Evolutionary conservation across 2,113 vertebrate genomes (phyloP), one percentile per base, ranked within the genome.

Genomic region (Rana temporaria): DNA sequence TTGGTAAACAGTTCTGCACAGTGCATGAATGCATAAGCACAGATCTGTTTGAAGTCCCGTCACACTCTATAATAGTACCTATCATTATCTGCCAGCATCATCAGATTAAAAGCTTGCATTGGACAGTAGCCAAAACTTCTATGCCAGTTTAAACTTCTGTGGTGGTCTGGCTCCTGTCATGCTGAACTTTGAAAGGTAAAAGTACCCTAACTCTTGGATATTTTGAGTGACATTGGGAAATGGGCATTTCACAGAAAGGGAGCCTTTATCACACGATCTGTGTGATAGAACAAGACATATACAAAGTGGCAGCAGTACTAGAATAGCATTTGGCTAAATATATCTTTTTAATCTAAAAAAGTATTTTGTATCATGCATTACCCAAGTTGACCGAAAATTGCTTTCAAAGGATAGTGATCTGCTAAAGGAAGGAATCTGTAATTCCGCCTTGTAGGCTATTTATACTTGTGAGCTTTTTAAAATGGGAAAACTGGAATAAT

Each of bases 31-130:
- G 76, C 55, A 83, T 76, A 83, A 52, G 71, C 32, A 59, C 22
- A 57, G 22, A 48, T 22, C 63, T 75, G 34, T 82, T 67, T 83
- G 22, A 83, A 56, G 53, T 76, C 30, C 72, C 20, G 72, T 83
- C 53, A 56, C 64, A 30, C 72, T 76, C 53, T 72, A 83, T 82
- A 83, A 76, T 76, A 76, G 64, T 30, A 75, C 63, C 81, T 83
- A 42, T 83, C 63, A 76, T 83, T 83, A 83, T 83, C 72, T 68
- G 71, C 81, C 81, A 83, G 81, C 72, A 83, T 75, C 80, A 66
- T 76, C 30, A 60, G 72, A 76, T 68, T 75, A 76, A 83, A 83
- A 83, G 81, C 72, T 83, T 83, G 71, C 15, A 67, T 75, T 83
- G 81, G 81, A 65, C 22, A 42, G 63, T 12, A 66, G 74, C 81